These are phyloP conservation scores for Zoanthus sociatus DNA, from an alignment of 92 coral and sea anemone genomes.

Conservation along the genomic window DNA sequence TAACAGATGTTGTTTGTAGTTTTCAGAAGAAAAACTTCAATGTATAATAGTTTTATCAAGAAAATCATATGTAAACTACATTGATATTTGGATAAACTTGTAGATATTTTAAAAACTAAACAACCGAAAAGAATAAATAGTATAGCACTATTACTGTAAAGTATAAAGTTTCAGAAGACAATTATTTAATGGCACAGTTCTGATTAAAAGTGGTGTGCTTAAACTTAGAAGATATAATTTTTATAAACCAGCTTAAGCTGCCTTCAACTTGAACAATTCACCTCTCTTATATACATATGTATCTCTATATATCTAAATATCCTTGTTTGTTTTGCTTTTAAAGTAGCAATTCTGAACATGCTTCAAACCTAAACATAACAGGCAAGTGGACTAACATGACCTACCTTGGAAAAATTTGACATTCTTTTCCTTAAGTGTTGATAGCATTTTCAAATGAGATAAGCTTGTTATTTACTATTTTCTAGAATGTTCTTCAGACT, in stretches of 20 bases:
- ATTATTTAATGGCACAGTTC: no score
- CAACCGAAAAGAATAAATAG: background rate
- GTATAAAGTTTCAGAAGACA: no score
- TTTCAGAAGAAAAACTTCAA: background rate
- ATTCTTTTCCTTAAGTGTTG: conserved; percentile 42
- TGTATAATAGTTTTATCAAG: conserved; percentile 19
- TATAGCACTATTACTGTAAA: background rate
- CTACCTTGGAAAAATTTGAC: conserved; percentile 16
- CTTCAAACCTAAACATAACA: background rate
- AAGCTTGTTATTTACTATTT: background rate
- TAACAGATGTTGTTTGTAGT: background rate
- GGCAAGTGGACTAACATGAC: background rate
- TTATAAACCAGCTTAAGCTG: background rate
- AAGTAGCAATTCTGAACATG: background rate
- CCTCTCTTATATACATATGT: background rate
- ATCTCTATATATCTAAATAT: background rate
- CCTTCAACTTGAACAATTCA: background rate
- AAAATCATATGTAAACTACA: conserved; percentile 1
- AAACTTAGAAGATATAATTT: no score
- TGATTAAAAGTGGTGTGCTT: no score
- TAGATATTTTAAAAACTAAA: background rate
- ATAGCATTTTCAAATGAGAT: conserved; percentile 7
- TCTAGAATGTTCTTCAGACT: conserved; percentile 25
- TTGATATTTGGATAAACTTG: background rate
- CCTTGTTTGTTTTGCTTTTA: background rate